A percentile compares a stretch with the other conserved stretches of the same genome.
Conservation (phyloP, 2,888 invertebrate genomes). For the Melanophora roralis region DNA sequence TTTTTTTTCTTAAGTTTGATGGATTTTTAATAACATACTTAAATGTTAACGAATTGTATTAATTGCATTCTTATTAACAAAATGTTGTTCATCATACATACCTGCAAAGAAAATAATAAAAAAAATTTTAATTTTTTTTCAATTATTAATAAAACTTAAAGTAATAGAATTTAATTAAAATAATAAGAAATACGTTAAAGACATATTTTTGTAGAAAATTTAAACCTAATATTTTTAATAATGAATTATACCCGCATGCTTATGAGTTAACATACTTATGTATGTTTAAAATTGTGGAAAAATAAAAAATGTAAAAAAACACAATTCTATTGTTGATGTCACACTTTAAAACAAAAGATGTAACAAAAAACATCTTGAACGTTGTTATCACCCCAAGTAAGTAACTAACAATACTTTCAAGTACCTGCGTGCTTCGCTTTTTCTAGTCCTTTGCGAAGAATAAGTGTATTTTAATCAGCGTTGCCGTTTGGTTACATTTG, state of each 20-base stretch:
- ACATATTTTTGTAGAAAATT: too few species aligned
- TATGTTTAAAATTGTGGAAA: neutral
- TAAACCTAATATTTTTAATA: too few species aligned
- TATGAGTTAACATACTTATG: neutral
- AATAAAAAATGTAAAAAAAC: slow-evolving; percentile 8
- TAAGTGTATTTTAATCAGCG: slow-evolving; percentile 33
- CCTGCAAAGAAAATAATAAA: slow-evolving; percentile 48
- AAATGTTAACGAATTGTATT: slow-evolving; percentile 10
- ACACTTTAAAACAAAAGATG: slow-evolving; percentile 29
- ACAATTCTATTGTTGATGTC: slow-evolving; percentile 32
- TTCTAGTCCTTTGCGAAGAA: slow-evolving; percentile 28
- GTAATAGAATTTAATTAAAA: too few species aligned
- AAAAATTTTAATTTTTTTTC: too few species aligned
- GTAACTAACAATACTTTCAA: slow-evolving; percentile 57
- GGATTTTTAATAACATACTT: slow-evolving; percentile 50
- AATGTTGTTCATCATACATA: slow-evolving; percentile 49
- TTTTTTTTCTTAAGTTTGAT: slow-evolving; percentile 36
- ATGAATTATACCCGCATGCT: too few species aligned
- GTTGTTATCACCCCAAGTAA: slow-evolving; percentile 58
- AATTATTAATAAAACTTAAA: too few species aligned
- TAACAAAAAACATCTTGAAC: slow-evolving; percentile 44
- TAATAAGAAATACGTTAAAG: too few species aligned
- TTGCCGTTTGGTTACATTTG: too few species aligned
- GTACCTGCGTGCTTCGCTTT: slow-evolving; percentile 4
- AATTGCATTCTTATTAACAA: slow-evolving; percentile 25